Evolutionary conservation across 2,113 vertebrate species (phyloP).

Genomic region (Scalopus aquaticus): DNA sequence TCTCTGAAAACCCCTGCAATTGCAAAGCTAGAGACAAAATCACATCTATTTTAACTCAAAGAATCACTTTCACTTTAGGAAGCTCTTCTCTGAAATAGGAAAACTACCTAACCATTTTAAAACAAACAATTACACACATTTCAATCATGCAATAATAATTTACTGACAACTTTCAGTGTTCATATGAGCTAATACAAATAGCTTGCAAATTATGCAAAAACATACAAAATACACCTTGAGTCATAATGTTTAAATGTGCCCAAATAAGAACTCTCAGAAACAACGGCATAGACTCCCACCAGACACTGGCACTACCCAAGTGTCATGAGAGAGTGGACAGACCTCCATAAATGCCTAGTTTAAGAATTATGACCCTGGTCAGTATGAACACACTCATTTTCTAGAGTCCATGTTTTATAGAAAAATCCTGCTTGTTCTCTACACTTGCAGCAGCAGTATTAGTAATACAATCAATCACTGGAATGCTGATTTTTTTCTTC

Average conservation of each 20-base stretch:
- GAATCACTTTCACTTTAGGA: background rate
- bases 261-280: background rate
- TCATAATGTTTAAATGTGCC: background rate
- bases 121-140: background rate
- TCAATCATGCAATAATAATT: background rate
- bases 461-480: background rate
- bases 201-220: background rate
- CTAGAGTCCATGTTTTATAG: background rate
- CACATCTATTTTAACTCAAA: slow-evolving; percentile 15
- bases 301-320: background rate
- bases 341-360: background rate
- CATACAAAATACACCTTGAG: slow-evolving; percentile 11
- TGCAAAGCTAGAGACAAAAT: background rate
- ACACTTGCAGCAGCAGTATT: background rate
- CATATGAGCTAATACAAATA: background rate
- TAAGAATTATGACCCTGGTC: background rate
- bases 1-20: background rate
- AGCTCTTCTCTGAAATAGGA: background rate
- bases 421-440: background rate
- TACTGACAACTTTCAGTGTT: background rate
- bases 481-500: background rate
- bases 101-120: slow-evolving; percentile 22
- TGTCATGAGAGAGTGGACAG: background rate
- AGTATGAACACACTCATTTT: background rate
- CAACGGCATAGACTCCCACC: background rate